These are phyloP conservation scores for Silvanus unidentatus DNA, from an alignment of 2,888 invertebrate species.

Conservation along the genomic window DNA sequence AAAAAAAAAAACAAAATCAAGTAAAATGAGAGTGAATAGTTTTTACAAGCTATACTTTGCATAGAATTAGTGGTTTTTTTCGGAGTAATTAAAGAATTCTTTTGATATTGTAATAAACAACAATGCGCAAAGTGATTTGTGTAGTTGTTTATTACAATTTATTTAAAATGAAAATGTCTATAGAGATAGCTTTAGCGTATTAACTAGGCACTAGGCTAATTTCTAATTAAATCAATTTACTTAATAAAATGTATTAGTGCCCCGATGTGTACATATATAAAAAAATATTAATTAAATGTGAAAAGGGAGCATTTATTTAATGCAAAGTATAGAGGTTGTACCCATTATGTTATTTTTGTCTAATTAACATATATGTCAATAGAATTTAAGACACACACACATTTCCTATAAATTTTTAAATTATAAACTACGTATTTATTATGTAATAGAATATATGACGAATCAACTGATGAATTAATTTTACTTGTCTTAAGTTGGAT, in stretches of 20 bases:
- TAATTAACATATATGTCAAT: constrained; percentile 49
- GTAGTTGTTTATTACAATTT: constrained; percentile 14
- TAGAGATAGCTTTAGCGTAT: constrained; percentile 31
- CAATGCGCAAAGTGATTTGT: constrained; percentile 3
- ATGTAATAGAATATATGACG: too few relatives aligned
- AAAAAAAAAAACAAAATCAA: too few relatives aligned
- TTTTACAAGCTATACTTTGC: constrained; percentile 85
- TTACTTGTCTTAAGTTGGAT: constrained; percentile 7
- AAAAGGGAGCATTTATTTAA: constrained; percentile 82
- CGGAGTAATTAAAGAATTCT: constrained; percentile 40
- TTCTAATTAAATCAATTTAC: constrained; percentile 22
- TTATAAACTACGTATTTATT: constrained; percentile 5
- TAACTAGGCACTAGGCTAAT: constrained; percentile 34
- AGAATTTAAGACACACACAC: constrained; percentile 23
- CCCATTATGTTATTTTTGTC: constrained; percentile 29
- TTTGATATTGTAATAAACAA: too few relatives aligned
- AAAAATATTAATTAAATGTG: constrained; percentile 50
- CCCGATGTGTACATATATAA: constrained; percentile 27
- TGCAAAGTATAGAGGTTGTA: constrained; percentile 90
- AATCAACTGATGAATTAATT: too few relatives aligned
- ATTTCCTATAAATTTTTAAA: not conserved
- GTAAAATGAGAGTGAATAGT: constrained; percentile 5
- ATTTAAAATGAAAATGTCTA: constrained; percentile 25
- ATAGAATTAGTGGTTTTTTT: constrained; percentile 87
- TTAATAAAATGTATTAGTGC: constrained; percentile 18